Evolutionary conservation across 2,113 vertebrate species (phyloP), one percentile per base, ranked within the genome.

Genomic region (Speoplatyrhinus poulsoni): DNA sequence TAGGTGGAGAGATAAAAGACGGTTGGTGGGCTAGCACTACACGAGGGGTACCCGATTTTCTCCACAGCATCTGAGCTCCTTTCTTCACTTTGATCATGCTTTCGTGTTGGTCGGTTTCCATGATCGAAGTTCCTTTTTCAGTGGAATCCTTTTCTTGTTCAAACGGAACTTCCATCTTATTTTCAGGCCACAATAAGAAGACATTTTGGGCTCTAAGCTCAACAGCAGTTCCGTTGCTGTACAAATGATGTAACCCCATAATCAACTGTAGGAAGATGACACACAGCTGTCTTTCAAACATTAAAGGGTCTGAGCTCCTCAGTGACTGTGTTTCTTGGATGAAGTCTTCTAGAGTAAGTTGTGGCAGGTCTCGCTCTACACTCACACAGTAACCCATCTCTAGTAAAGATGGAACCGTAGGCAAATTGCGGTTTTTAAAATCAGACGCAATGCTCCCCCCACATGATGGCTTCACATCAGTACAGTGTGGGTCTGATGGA

Each of bases 181-280:
- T 52, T 11, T 12, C n/a, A 0, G 78, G 73, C 85, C 74, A 89
- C 57, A 83, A 84, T 65, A 96, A 75, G 63, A 94, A 82, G 65
- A 96, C 78, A 73, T 88, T 90, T 67, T 83, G 79, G 0, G 91
- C 91, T 48, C 77, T 80, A 19, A 95, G 83, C 48, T 91, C 80
- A 0, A 77, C 73, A 48, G 81, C 82, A 1, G 50, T 65, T 0
- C 82, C 75, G 17, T 77, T 73, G 3, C 4, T 49, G 56, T 50
- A 88, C 63, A 95, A 89, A 57, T 90, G 81, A 65, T 92, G 91
- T 59, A 93, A 82, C 33, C 91, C 94, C 0, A 49, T 11, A 57
- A 92, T 84, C 47, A 94, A 75, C 90, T 96, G 95, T 72, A 96
- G 89, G 19, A 95, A 63, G 67, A 95, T 80, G 57, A 94, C 80